Evolutionary conservation across 2,888 invertebrate species (phyloP).

Genomic region (Silvanus unidentatus): DNA sequence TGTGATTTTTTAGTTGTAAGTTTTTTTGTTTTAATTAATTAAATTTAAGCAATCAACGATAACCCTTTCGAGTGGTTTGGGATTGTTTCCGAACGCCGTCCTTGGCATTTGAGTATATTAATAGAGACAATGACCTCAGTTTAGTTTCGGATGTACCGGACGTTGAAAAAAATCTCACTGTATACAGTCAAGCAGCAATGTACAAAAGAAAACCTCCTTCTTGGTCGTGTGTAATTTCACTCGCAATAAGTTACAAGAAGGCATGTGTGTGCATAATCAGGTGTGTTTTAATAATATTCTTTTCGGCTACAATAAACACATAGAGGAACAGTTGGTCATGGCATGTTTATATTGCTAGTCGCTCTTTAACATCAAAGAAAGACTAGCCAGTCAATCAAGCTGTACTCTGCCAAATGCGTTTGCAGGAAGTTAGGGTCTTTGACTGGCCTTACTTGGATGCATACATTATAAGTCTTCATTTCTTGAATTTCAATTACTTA

Average conservation of each 20-base stretch:
- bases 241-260: not conserved
- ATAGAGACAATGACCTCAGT: not conserved
- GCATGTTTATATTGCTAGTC: constrained; percentile 1
- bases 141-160: not conserved
- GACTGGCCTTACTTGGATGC: constrained; percentile 24
- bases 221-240: not conserved
- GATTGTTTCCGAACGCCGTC: not conserved
- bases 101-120: not conserved
- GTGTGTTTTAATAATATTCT: constrained; percentile 4
- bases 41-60: constrained; percentile 20
- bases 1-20: constrained; percentile 26
- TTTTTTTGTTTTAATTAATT: constrained; percentile 14
- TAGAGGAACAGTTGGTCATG: constrained; percentile 4
- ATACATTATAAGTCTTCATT: constrained; percentile 19
- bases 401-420: constrained; percentile 17
- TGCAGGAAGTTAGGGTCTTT: constrained; percentile 25
- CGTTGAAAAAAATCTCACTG: not conserved
- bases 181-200: too few relatives aligned
- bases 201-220: too few relatives aligned
- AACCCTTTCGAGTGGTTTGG: constrained; percentile 12
- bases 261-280: constrained; percentile 5
- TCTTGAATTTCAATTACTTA: constrained; percentile 21
- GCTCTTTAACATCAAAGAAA: not conserved
- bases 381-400: too few relatives aligned
- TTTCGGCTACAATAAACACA: constrained; percentile 4